A percentile compares a stretch with the other conserved stretches of the same genome.
phyloP scores from a whole-genome alignment of 2,113 vertebrate species.

The Oenanthe melanoleuca region DNA sequence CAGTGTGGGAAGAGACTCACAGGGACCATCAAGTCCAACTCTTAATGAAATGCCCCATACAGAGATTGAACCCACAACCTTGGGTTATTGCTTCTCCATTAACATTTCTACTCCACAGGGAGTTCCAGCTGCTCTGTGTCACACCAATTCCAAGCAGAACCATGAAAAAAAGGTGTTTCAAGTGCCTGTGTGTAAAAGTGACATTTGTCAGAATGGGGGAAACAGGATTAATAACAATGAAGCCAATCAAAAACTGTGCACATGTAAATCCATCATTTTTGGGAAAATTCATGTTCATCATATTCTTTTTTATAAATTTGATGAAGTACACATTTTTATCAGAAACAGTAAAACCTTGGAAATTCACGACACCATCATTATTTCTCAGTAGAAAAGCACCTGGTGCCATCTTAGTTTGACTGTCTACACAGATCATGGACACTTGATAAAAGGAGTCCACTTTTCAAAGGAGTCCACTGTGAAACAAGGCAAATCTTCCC shows the following conservation, averaged over 20 bases:
- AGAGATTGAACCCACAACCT: neutral
- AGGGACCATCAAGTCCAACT: neutral
- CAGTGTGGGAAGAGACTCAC: neutral
- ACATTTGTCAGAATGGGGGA: neutral
- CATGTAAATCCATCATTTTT: neutral
- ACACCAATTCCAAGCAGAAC: neutral
- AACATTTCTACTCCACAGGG: neutral
- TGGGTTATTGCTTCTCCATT: neutral
- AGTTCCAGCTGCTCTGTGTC: neutral
- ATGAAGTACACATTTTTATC: neutral
- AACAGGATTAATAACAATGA: neutral
- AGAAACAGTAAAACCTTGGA: neutral
- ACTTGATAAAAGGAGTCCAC: neutral
- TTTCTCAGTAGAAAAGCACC: neutral
- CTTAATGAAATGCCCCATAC: neutral
- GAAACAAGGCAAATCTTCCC: neutral
- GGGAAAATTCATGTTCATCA: neutral
- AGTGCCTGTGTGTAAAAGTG: neutral
- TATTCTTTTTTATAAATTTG: neutral
- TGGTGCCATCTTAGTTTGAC: neutral
- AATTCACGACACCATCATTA: neutral
- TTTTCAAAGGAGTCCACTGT: neutral
- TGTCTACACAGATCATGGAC: fast-evolving
- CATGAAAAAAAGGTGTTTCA: neutral
- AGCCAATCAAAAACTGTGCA: neutral